Base-by-base conservation (phyloP, 2,113 vertebrate species). In the Mobula hypostoma region DNA sequence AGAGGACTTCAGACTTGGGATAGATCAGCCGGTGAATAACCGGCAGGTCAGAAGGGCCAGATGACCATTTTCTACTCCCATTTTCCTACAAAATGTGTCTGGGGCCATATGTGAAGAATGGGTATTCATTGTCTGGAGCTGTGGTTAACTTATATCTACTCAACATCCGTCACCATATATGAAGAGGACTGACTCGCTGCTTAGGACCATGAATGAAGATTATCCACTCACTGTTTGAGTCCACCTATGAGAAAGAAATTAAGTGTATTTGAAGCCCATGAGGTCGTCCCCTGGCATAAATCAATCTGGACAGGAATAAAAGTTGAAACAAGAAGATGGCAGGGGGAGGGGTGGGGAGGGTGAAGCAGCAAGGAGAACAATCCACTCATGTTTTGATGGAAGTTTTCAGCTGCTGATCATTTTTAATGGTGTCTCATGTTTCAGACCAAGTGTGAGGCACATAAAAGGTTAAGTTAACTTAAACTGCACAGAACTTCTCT, bases 351-450 rank as follows among this genome's bases (percentile, higher is more conserved):
- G 48, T 48, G 48, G 48, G 48, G 83, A 58, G 29, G 12, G 24
- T 27, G 40, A 0, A n/a, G 78, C 14, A 2, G 82, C 48, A 79
- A 79, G 11, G n/a, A n/a, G 82, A 58, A 29, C 21, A 58, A 21
- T 27, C 56, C n/a, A 27, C 85, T 90, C 12, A 1, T 63, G 24
- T 63, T 58, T 87, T 2, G 12, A n/a, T 63, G 12, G 27, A 88
- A 61, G 56, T 58, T 63, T 88, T n/a, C 56, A 88, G 83, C 83
- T 63, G 58, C 29, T 63, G 58, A 32, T 88, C 56, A 63, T 63
- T 88, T 58, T 88, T 14, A 88, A 63, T n/a, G 83, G 83, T n/a
- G 56, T 9, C 24, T 63, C 58, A 88, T 88, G 58, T 88, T 88
- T 63, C 83, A 88, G 61, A 88, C 58, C 83, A 29, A n/a, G 58